Evolutionary conservation across 2,888 invertebrate genomes (phyloP), one percentile per base, ranked within the genome.

Genomic region (Drosophila fungiperda): DNA sequence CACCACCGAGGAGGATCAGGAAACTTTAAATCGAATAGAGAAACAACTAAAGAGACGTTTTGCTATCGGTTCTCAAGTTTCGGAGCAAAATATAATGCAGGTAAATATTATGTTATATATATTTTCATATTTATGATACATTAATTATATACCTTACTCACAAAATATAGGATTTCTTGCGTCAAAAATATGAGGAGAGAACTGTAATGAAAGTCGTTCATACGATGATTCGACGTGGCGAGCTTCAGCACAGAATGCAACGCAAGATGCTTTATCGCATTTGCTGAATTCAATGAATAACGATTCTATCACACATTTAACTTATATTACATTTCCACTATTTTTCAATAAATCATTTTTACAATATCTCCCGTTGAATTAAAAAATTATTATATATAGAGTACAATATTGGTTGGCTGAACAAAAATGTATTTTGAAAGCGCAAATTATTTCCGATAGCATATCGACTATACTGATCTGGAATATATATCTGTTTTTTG

Each of bases 181-280:
- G 95, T 15, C 96, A 98, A 93, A 97, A 97, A 93, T 99, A 98
- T 92, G 96, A 97, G 0, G 98, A 98, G 92, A 94, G 96, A 66
- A 95, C 97, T 7, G 95, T 99, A 68, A 93, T 96, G 70, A 99
- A 98, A 94, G 99, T 99, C 17, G 96, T 99, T 81, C 96, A 97
- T 87, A 96, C 97, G 15, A 98, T 99, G 98, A 96, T 99, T 81
- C 95, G 98, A 35, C 95, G 99, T 20, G 99, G 99, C 0, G 99
- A 99, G 92, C 93, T 99, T 54, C 99, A 99, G 90, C 98, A 99
- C 93, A 95, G 99, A 61, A 96, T 98, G 95, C 99, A 99, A 93
- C 95, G 99, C 66, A 99, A 98, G 94, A 98, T 99, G 97, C 94
- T 99, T 26, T 99, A 98, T 93, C 95, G 99, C 80, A 94, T 99